Percentiles rank a stretch among this genome's conserved stretches.
These are phyloP conservation scores for Acromyrmex heyeri DNA, from an alignment of 1,140 invertebrate species.

Conservation along the genomic window DNA sequence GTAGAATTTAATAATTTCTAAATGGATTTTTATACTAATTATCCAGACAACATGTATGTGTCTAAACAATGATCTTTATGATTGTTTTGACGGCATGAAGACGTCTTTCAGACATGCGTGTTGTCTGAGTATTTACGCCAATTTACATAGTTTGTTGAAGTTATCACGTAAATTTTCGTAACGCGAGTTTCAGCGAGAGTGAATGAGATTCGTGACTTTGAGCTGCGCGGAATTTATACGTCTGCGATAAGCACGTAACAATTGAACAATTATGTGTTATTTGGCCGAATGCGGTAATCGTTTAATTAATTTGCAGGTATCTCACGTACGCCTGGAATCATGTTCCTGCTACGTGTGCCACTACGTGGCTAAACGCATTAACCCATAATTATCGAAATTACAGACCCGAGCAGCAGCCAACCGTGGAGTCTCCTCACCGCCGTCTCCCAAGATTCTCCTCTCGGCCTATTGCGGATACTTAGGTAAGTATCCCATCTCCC, in stretches of 20 bases:
- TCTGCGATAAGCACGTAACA: slow-evolving; percentile 36
- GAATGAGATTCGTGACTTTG: slow-evolving; percentile 24
- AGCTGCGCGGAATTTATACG: slow-evolving; percentile 22
- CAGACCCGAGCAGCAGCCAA: slow-evolving; percentile 66
- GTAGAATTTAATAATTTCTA: neutral
- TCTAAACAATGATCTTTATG: too few species aligned
- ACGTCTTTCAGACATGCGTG: too few species aligned
- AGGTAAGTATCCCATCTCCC: slow-evolving; percentile 73
- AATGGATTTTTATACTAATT: neutral
- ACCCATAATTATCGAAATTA: slow-evolving; percentile 82
- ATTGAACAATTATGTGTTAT: slow-evolving; percentile 63
- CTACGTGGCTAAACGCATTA: slow-evolving; percentile 79
- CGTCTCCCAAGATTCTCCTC: slow-evolving; percentile 64
- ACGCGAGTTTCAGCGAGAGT: neutral
- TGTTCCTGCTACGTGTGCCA: slow-evolving; percentile 73
- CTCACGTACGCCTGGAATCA: slow-evolving; percentile 75
- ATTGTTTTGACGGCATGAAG: too few species aligned
- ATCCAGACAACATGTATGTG: too few species aligned
- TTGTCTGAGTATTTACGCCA: neutral
- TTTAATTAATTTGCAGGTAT: slow-evolving; percentile 81
- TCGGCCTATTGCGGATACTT: slow-evolving; percentile 69
- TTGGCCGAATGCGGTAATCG: slow-evolving; percentile 69
- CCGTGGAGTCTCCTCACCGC: slow-evolving; percentile 46
- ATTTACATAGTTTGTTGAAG: neutral
- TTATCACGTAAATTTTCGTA: neutral